Evolutionary conservation across 2,888 invertebrate species (phyloP), one percentile per base, ranked within the genome.

Genomic region (Sceliomorpha sp.): DNA sequence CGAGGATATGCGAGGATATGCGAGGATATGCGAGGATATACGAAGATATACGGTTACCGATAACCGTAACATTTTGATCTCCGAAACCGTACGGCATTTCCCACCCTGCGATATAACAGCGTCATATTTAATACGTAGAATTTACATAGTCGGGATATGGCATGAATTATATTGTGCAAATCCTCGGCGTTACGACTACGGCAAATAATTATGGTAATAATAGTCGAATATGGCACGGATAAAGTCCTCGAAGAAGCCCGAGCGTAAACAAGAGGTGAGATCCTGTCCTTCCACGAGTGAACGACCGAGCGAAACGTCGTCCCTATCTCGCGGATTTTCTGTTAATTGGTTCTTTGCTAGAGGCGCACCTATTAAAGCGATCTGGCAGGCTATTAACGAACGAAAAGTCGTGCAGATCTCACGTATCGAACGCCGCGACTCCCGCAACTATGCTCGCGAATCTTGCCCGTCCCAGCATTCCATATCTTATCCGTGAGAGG

Each of bases 261-360:
- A 70, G 71, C 78, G 74, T 79, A 76, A 78, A 59, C 73, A 63
- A 77, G 75, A 67, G 77, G 72, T 81, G 81, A 77, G 75, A 76
- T 78, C 70, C 73, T 69, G 70, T 68, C 58, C 39, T 50, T 66
- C 50, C 29, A 42, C 45, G 67, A 71, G 67, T 72, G 75, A 75
- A 77, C 70, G 74, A 77, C 73, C 72, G 70, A 75, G 68, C 68
- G 68, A 76, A 74, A 72, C 70, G 67, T 71, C 51, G n/a, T n/a
- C n/a, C 58, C 72, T 76, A 76, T 75, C 75, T 73, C 64, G 56
- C 36, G 66, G 72, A 71, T 77, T 78, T 77, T 69, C 75, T 77
- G 72, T 79, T 81, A 82, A 82, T 82, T 81, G 80, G 79, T 80
- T 78, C 76, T 76, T 78, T 75, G 77, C 73, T 70, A 58, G 73